These are phyloP conservation scores for Ennomos quercinarius DNA, from an alignment of 2,888 invertebrate species.

Conservation along the genomic window DNA sequence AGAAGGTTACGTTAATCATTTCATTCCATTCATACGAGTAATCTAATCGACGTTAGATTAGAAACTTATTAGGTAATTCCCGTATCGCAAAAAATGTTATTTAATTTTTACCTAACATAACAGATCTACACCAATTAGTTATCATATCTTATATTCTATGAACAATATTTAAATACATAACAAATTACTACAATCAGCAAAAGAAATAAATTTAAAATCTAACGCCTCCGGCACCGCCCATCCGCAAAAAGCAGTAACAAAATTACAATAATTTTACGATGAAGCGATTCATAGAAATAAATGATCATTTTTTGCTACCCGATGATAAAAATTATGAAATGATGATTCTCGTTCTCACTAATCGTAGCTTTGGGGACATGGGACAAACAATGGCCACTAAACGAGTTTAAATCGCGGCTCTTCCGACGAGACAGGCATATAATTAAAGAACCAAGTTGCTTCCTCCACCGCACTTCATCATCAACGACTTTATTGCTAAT, in stretches of 20 bases:
- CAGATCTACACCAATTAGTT: too few relatives aligned
- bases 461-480: conserved; percentile 27
- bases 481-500: conserved; percentile 35
- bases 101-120: too few relatives aligned
- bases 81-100: too few relatives aligned
- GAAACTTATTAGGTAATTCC: conserved; percentile 1
- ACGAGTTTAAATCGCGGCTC: conserved; percentile 77
- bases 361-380: conserved; percentile 59
- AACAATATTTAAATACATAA: conserved; percentile 31
- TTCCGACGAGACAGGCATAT: conserved; percentile 74
- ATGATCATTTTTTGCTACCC: conserved; percentile 24
- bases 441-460: conserved; percentile 57
- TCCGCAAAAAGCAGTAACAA: conserved; percentile 29
- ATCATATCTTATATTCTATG: neutral
- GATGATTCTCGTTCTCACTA: conserved; percentile 46
- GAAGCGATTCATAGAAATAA: conserved; percentile 33
- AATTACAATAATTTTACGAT: conserved; percentile 36
- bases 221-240: conserved; percentile 33
- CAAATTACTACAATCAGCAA: conserved; percentile 31
- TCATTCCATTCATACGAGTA: conserved; percentile 19
- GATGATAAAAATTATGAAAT: conserved; percentile 15
- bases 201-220: conserved; percentile 34
- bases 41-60: conserved; percentile 6
- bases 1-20: conserved; percentile 10
- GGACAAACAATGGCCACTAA: conserved; percentile 68